Evolutionary conservation across 2,888 invertebrate species (phyloP).

Genomic region (Carabus problematicus): DNA sequence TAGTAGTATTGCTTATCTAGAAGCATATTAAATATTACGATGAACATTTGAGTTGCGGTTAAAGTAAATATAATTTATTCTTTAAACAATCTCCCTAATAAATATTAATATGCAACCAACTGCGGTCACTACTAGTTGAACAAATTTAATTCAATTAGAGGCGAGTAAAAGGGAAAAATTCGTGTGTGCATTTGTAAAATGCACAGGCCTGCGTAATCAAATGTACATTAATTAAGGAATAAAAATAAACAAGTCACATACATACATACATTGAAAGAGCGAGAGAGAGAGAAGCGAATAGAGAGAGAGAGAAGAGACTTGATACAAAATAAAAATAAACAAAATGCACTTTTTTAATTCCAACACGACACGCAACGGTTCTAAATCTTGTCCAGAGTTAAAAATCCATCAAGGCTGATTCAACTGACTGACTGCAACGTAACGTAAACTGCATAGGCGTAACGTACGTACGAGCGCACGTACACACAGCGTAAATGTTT

Average conservation of each 20-base stretch:
- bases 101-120: too few relatives aligned
- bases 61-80: too few relatives aligned
- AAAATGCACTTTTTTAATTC: not conserved
- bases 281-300: not conserved
- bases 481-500: slow-evolving; percentile 14
- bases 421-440: slow-evolving; percentile 12
- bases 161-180: too few relatives aligned
- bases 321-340: slow-evolving; percentile 22
- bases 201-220: slow-evolving; percentile 19
- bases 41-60: too few relatives aligned
- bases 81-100: too few relatives aligned
- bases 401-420: slow-evolving; percentile 40
- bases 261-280: not conserved
- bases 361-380: slow-evolving; percentile 25
- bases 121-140: too few relatives aligned
- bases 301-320: not conserved
- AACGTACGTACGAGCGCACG: slow-evolving; percentile 18
- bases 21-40: too few relatives aligned
- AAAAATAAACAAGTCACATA: slow-evolving; percentile 11
- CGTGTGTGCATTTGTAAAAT: too few relatives aligned
- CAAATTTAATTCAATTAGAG: too few relatives aligned
- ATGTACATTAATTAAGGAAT: slow-evolving; percentile 36
- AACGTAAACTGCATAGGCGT: slow-evolving; percentile 25
- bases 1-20: too few relatives aligned
- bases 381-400: slow-evolving; percentile 33